Base-by-base conservation (phyloP, 1,140 invertebrate genomes). In the Bombus haemorrhoidalis region DNA sequence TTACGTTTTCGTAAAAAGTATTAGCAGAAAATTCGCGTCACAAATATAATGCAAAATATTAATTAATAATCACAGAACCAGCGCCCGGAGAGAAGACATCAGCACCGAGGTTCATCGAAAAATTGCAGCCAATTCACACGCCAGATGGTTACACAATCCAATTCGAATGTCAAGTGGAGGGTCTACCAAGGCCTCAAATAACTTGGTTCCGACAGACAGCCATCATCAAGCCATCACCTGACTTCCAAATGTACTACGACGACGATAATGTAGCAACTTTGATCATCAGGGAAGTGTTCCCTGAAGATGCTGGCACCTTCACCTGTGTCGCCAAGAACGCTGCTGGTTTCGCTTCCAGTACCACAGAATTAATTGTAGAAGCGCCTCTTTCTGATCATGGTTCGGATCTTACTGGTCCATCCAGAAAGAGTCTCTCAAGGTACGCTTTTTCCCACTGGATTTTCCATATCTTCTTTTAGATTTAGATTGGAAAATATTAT, bases 241-340 rank as follows among this genome's bases (percentile, higher is more conserved):
- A 99, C 91, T 99, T 98, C 95, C 96, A 99, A 96, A 98, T 99
- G 94, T 98, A 97, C 93, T 99, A 98, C 91, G 98, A 98, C 92
- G 98, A 98, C 86, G 98, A 98, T 83, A 98, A 98, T 93, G 97
- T 98, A 2, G 98, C 98, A 0, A 98, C 98, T 6, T 95, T 99
- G 34, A 97, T 99, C 37, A 99, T 99, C 87, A 97, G 97, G 78
- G 99, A 99, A 96, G 98, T 99, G 1, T 99, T 99, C 94, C 98
- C 98, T 0, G 99, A 99, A 96, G 99, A 99, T 95, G 98, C 98
- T 4, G 99, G 99, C 5, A 98, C 97, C 71, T 99, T 99, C 94
- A 99, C 98, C 0, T 99, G 99, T 91, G 98, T 99, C 25, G 98
- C 99, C 25, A 99, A 99, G 93, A 99, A 99, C 94, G 96, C 97